Base-by-base conservation (phyloP, 2,888 invertebrate species). In the Eristalinus aeneus region DNA sequence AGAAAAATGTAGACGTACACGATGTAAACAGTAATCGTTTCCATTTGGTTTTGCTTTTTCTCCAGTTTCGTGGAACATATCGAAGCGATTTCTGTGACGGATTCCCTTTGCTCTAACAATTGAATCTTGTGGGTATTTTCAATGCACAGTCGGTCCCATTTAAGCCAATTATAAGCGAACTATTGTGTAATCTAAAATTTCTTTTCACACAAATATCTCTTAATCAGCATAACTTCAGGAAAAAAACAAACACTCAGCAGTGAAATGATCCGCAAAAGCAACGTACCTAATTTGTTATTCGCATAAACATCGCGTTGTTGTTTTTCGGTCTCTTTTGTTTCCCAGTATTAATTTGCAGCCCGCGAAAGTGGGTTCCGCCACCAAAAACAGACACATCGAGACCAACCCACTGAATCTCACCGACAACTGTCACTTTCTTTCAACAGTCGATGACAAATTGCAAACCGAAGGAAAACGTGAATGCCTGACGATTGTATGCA, bases 401-500 rank as follows among this genome's bases (percentile, higher is more conserved):
- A 6, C 54, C 63, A 27, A 10, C 16, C 32, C 36, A 56, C 20
- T 46, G 60, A 76, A n/a, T 53, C 63, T 32, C 23, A 63, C 27
- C 22, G 56, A 54, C 61, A 22, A 86, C 81, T 86, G 71, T 82
- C 86, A 56, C 86, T 86, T 82, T 86, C 86, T 86, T 86, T 74
- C 77, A 60, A 12, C 65, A 27, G 63, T 74, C 82, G 78, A 82
- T 78, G 71, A 58, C 46, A 46, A 46, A 46, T 46, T 27, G 27
- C 27, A 5, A 27, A 27, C 5, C 27, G 27, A 3, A 27, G 5
- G 16, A 46, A 46, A 46, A 16, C 2, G 46, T 16, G 1, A 16
- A 46, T 1, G n/a, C n/a, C 3, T n/a, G 39, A 32, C 32, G 8
- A 39, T 16, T 6, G 10, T 4, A 9, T 10, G 16, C 39, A 16